Percentiles rank a stretch among this genome's conserved stretches.
Evolutionary conservation across 2,113 vertebrate species (phyloP).

Genomic region (Tupaia tana): DNA sequence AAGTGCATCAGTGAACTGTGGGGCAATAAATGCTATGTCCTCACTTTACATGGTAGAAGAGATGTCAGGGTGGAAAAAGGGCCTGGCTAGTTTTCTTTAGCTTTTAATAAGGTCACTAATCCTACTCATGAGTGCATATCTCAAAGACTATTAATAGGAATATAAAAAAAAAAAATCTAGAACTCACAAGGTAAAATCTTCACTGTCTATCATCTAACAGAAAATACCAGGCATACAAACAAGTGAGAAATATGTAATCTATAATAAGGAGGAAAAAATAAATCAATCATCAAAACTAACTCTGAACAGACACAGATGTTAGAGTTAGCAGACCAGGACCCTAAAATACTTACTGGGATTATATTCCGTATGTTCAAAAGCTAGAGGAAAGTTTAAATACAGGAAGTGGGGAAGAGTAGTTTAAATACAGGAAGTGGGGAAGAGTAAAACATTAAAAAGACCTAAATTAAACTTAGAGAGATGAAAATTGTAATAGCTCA

Average conservation of each 20-base stretch:
- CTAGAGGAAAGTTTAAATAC: background rate
- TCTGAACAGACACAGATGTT: background rate
- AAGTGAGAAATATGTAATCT: background rate
- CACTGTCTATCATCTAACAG: background rate
- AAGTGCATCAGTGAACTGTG: no score
- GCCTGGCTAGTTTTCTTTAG: no score
- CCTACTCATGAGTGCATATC: no score
- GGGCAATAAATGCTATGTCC: no score
- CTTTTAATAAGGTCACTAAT: no score
- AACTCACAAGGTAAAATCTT: background rate
- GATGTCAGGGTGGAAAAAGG: no score
- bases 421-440: background rate
- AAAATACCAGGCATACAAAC: background rate
- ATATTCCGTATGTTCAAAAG: background rate
- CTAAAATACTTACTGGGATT: background rate
- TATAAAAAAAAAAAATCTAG: background rate
- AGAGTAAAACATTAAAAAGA: background rate
- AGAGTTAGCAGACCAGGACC: background rate
- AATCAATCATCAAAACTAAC: background rate
- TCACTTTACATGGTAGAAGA: no score
- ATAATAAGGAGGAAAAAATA: background rate
- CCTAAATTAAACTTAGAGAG: background rate
- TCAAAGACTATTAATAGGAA: background rate
- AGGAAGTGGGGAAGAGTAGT: background rate
- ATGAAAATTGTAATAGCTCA: background rate